Evolutionary conservation across 2,888 invertebrate genomes (phyloP).

Genomic region (Leuctra nigra): DNA sequence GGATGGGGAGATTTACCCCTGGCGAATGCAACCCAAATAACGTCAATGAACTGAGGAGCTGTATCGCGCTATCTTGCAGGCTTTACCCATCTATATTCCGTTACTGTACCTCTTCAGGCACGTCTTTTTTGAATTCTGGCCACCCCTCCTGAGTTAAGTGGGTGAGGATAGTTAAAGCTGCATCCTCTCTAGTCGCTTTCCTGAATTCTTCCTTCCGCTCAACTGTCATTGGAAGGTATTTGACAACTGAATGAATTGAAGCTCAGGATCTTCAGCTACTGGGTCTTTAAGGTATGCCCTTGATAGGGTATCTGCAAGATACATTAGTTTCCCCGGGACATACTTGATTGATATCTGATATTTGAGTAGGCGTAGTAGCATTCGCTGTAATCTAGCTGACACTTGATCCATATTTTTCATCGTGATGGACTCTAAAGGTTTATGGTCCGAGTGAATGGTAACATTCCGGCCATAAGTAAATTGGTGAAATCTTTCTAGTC

Average conservation of each 20-base stretch:
- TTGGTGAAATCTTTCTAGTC: constrained; percentile 6
- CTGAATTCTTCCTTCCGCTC: neutral
- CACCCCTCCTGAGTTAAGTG: neutral
- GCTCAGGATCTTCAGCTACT: neutral
- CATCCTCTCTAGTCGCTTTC: neutral
- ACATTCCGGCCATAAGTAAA: constrained; percentile 3
- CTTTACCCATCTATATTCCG: no score
- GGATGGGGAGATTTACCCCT: no score
- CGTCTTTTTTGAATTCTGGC: neutral
- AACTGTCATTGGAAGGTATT: neutral
- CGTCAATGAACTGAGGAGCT: no score
- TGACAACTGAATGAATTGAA: neutral
- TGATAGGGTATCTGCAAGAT: neutral
- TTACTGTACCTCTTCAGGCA: neutral
- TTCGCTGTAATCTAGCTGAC: neutral
- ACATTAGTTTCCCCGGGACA: neutral
- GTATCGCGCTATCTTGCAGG: no score
- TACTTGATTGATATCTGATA: neutral
- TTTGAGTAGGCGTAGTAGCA: neutral
- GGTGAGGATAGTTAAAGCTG: neutral
- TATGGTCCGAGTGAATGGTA: constrained; percentile 18
- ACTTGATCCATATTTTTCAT: constrained; percentile 1
- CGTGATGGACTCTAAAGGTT: constrained; percentile 12
- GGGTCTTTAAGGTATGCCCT: neutral
- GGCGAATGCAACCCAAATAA: no score